Conservation (phyloP, 2,797 vertebrate species). For the Eulemur coronatus region DNA sequence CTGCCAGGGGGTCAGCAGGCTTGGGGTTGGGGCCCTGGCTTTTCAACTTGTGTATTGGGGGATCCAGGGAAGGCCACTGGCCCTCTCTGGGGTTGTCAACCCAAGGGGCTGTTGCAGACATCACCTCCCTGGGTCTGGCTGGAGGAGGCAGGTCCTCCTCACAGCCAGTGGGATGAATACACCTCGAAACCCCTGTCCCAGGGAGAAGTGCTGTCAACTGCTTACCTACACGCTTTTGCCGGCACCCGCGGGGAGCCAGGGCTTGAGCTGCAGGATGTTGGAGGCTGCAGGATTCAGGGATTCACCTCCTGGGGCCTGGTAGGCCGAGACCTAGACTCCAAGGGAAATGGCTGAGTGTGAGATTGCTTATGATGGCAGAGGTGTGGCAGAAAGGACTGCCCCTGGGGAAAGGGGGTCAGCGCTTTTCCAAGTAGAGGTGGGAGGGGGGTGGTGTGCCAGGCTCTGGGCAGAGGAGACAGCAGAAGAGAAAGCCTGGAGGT, state of each 20-base stretch:
- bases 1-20: neutral
- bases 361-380: neutral
- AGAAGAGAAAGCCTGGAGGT: neutral
- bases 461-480: neutral
- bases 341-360: accelerated
- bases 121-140: neutral
- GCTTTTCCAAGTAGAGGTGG: neutral
- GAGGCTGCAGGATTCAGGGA: neutral
- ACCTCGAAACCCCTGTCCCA: neutral
- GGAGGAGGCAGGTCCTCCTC: neutral
- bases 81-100: neutral
- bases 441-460: neutral
- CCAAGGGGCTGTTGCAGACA: neutral
- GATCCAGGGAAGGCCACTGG: neutral
- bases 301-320: neutral
- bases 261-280: accelerated
- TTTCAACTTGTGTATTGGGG: neutral
- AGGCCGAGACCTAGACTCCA: neutral
- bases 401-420: accelerated
- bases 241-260: neutral
- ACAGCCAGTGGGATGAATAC: neutral
- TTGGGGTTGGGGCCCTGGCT: neutral
- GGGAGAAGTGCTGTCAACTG: neutral
- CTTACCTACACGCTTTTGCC: neutral
- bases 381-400: neutral